These are phyloP conservation scores for Homalodisca vitripennis DNA, from an alignment of 1,140 invertebrate species.

Conservation along the genomic window DNA sequence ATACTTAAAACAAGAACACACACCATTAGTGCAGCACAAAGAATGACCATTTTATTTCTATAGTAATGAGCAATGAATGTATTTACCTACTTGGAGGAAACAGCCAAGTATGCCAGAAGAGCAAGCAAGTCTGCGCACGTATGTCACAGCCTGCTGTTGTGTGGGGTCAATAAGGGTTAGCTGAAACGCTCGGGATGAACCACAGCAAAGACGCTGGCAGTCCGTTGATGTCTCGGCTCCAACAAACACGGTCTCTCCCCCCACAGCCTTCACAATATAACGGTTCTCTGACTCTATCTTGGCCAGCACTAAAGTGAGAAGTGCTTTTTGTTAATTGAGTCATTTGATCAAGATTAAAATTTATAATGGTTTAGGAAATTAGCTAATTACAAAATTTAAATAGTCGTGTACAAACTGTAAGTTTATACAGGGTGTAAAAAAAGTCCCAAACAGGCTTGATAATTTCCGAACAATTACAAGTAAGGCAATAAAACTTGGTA, in stretches of 20 bases:
- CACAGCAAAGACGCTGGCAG: conserved; percentile 50
- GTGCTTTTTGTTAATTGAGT: background rate
- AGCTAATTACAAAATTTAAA: no score
- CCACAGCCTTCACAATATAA: conserved; percentile 17
- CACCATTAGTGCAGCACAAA: no score
- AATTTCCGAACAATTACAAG: no score
- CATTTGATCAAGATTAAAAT: no score
- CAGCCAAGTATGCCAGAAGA: conserved; percentile 30
- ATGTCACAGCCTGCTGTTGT: conserved; percentile 59
- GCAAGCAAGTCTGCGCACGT: conserved; percentile 54
- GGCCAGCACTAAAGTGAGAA: conserved; percentile 5
- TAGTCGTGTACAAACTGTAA: no score
- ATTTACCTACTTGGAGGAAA: conserved; percentile 31
- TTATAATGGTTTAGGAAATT: no score
- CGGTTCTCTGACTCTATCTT: conserved; percentile 30
- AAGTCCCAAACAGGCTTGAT: no score
- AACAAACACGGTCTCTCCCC: conserved; percentile 18
- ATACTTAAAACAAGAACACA: no score
- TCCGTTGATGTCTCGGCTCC: conserved; percentile 16
- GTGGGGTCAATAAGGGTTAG: conserved; percentile 63
- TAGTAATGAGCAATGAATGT: background rate
- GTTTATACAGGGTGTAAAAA: no score
- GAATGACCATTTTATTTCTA: no score
- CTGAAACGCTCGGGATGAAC: conserved; percentile 55
- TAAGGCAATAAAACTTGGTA: no score